phyloP scores from a whole-genome alignment of 2,888 invertebrate species.

The Phrixothrix hirtus region DNA sequence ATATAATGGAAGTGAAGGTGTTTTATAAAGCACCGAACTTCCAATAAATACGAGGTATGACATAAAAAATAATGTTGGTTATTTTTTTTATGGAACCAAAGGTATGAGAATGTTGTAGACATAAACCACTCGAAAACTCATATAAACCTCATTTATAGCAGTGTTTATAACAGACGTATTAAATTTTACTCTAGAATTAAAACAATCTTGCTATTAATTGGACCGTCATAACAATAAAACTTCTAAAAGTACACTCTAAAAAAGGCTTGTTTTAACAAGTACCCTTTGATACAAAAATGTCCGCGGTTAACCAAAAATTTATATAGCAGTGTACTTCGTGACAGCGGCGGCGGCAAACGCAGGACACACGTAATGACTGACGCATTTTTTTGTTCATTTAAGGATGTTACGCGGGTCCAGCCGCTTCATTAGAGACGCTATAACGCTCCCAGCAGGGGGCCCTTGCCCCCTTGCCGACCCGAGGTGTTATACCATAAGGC shows the following conservation, averaged over 20 bases:
- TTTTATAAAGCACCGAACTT: too few relatives aligned
- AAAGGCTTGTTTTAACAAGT: too few relatives aligned
- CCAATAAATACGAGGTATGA: too few relatives aligned
- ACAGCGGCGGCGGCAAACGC: constrained; percentile 26
- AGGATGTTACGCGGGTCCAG: constrained; percentile 44
- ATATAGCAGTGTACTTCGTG: constrained; percentile 26
- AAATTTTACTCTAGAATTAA: constrained; percentile 26
- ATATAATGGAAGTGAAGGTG: too few relatives aligned
- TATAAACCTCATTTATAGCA: constrained; percentile 16
- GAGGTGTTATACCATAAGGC: constrained; percentile 27
- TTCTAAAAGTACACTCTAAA: constrained; percentile 19
- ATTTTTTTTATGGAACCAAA: too few relatives aligned
- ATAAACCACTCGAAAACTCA: too few relatives aligned
- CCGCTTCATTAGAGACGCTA: constrained; percentile 50
- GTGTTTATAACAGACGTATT: constrained; percentile 25
- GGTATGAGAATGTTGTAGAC: constrained; percentile 3
- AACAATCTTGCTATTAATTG: constrained; percentile 34
- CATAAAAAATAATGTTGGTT: too few relatives aligned
- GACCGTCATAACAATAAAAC: constrained; percentile 36
- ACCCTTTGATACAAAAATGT: too few relatives aligned
- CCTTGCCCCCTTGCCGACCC: constrained; percentile 29
- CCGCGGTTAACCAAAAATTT: constrained; percentile 21
- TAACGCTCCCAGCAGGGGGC: constrained; percentile 40
- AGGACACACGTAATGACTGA: constrained; percentile 31
- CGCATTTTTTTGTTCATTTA: constrained; percentile 44